Percentiles rank a stretch among this genome's conserved stretches.
These are phyloP conservation scores for Troides aeacus DNA, from an alignment of 2,888 invertebrate species.

Conservation along the genomic window DNA sequence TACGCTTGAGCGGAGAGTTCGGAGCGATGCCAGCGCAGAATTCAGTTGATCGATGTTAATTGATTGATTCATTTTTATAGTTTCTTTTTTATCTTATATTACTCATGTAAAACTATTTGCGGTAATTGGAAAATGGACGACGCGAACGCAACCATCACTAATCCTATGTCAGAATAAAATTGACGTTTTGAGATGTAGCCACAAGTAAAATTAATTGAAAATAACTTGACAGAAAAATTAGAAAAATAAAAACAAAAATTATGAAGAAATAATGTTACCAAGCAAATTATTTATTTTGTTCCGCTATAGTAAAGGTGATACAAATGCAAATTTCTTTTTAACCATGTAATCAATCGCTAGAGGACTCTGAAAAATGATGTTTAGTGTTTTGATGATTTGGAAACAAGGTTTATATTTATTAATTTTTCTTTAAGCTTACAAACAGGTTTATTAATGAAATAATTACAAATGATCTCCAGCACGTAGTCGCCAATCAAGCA, in stretches of 20 bases:
- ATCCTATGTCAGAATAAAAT: not conserved
- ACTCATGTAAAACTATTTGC: not conserved
- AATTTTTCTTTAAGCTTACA: too few species aligned
- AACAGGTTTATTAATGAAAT: too few species aligned
- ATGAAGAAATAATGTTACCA: too few species aligned
- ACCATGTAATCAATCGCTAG: too few species aligned
- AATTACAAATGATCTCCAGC: too few species aligned
- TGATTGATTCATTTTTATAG: conserved; percentile 55
- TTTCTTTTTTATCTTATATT: conserved; percentile 30
- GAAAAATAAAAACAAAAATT: not conserved
- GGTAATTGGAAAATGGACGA: not conserved
- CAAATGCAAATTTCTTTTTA: too few species aligned
- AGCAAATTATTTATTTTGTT: too few species aligned
- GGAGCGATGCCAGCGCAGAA: conserved; percentile 86
- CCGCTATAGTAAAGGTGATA: too few species aligned
- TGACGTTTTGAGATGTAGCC: not conserved
- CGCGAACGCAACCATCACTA: not conserved
- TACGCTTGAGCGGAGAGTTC: conserved; percentile 89
- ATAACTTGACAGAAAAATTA: not conserved
- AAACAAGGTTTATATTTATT: too few species aligned
- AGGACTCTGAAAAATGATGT: too few species aligned
- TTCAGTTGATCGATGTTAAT: conserved; percentile 83
- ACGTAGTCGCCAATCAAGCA: too few species aligned
- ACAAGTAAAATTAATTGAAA: not conserved
- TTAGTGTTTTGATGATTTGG: too few species aligned